phyloP scores from a whole-genome alignment of 2,797 vertebrate species.

The Toxotes lorentzi region DNA sequence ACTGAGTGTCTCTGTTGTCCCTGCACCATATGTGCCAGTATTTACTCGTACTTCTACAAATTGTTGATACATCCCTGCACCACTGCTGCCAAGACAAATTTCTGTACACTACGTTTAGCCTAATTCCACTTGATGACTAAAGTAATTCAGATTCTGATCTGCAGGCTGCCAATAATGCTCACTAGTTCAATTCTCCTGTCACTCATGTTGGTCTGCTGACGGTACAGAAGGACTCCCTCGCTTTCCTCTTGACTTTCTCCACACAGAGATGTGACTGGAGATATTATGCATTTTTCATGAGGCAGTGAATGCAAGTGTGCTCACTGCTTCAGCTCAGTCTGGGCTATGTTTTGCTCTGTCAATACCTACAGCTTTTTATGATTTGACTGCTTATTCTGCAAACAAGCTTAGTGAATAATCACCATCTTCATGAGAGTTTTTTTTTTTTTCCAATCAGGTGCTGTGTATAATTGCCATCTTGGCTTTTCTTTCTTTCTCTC shows the following conservation, averaged over 20 bases:
- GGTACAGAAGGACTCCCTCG: constrained; percentile 65
- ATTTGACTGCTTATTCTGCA: constrained; percentile 65
- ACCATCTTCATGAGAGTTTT: constrained; percentile 27
- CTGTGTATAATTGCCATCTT: constrained; percentile 49
- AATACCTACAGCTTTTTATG: constrained; percentile 70
- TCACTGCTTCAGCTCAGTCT: constrained; percentile 65
- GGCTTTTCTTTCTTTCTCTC: constrained; percentile 15
- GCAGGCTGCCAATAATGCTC: constrained; percentile 52
- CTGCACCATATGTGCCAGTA: constrained; percentile 40
- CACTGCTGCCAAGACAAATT: constrained; percentile 48
- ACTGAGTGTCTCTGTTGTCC: constrained; percentile 36
- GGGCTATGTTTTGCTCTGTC: constrained; percentile 73
- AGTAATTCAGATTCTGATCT: constrained; percentile 64
- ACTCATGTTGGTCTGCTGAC: constrained; percentile 60
- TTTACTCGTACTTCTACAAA: constrained; percentile 43
- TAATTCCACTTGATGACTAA: constrained; percentile 71
- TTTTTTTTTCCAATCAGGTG: constrained; percentile 41
- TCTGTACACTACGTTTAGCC: constrained; percentile 43
- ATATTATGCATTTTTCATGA: constrained; percentile 83
- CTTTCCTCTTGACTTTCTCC: constrained; percentile 71
- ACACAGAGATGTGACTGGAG: constrained; percentile 71
- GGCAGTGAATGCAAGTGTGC: constrained; percentile 65
- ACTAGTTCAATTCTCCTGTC: constrained; percentile 57
- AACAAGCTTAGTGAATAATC: constrained; percentile 64
- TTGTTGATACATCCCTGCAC: constrained; percentile 43